Conservation (phyloP, 2,888 invertebrate genomes). For the Megastigmus dorsalis region DNA sequence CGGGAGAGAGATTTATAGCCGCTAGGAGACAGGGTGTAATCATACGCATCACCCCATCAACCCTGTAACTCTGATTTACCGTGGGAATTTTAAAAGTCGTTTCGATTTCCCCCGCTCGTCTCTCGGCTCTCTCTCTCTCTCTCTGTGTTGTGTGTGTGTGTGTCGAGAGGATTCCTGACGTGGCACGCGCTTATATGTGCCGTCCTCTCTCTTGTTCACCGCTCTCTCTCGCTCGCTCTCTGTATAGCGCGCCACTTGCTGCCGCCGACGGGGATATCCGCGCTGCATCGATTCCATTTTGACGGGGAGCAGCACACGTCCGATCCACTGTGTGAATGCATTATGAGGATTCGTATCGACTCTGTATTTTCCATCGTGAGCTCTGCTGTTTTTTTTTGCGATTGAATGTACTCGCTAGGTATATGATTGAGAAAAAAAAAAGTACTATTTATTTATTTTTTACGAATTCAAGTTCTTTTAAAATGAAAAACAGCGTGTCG, state of each 20-base stretch:
- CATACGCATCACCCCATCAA: constrained; percentile 74
- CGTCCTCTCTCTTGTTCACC: background rate
- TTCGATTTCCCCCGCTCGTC: constrained; percentile 59
- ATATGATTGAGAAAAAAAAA: too few relatives aligned
- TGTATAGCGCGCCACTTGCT: too few relatives aligned
- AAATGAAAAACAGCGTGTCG: too few relatives aligned
- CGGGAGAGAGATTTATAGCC: constrained; percentile 69
- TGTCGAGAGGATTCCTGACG: constrained; percentile 40
- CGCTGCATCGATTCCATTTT: constrained; percentile 3
- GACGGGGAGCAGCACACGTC: background rate
- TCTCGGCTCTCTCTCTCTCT: background rate
- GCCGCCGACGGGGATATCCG: background rate
- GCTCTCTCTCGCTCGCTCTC: too few relatives aligned
- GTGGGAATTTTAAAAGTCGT: constrained; percentile 72
- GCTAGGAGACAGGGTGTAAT: constrained; percentile 73
- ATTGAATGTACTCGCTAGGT: too few relatives aligned
- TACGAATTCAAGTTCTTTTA: too few relatives aligned
- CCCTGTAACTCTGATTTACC: constrained; percentile 73
- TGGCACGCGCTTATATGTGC: constrained; percentile 19
- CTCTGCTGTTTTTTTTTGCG: too few relatives aligned
- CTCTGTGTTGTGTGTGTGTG: background rate
- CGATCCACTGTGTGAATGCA: too few relatives aligned
- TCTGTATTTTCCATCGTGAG: too few relatives aligned
- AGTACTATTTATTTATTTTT: too few relatives aligned
- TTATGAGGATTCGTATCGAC: background rate